A percentile compares a stretch with the other conserved stretches of the same genome.
Conservation (phyloP, 2,797 vertebrate genomes). For the Sebastes matsubarae region DNA sequence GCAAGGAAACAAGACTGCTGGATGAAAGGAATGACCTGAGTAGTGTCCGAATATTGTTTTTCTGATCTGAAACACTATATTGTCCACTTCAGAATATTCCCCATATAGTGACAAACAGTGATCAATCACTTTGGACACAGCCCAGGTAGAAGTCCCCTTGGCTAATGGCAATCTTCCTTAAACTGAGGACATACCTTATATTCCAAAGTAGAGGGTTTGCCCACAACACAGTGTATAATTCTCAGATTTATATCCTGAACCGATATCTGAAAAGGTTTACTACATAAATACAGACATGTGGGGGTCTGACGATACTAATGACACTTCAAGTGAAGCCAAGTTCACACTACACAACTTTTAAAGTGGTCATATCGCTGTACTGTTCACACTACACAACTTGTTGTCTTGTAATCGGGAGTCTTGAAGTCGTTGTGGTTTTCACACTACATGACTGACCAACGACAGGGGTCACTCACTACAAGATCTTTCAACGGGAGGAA, state of each 20-base stretch:
- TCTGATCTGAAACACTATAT: background rate
- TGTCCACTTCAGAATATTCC: background rate
- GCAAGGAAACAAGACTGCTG: background rate
- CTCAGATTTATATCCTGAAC: background rate
- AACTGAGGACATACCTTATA: background rate
- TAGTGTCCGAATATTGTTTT: background rate
- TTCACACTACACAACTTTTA: too few relatives aligned
- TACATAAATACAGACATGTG: background rate
- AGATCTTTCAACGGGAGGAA: too few relatives aligned
- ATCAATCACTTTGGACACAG: background rate
- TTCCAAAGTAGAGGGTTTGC: background rate
- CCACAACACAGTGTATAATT: background rate
- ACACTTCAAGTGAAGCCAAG: background rate
- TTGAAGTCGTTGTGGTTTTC: too few relatives aligned
- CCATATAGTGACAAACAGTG: background rate
- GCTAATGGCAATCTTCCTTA: background rate
- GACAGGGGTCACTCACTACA: too few relatives aligned
- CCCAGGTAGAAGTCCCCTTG: background rate
- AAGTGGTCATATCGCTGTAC: too few relatives aligned
- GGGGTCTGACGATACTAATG: background rate
- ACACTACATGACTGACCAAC: too few relatives aligned
- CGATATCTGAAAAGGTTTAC: background rate
- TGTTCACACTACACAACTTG: too few relatives aligned
- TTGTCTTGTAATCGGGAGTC: too few relatives aligned
- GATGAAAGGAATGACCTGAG: background rate